Percentiles rank a stretch among this genome's conserved stretches.
Conservation (phyloP, 2,888 invertebrate genomes). For the Rhagophthalmus giganteus region DNA sequence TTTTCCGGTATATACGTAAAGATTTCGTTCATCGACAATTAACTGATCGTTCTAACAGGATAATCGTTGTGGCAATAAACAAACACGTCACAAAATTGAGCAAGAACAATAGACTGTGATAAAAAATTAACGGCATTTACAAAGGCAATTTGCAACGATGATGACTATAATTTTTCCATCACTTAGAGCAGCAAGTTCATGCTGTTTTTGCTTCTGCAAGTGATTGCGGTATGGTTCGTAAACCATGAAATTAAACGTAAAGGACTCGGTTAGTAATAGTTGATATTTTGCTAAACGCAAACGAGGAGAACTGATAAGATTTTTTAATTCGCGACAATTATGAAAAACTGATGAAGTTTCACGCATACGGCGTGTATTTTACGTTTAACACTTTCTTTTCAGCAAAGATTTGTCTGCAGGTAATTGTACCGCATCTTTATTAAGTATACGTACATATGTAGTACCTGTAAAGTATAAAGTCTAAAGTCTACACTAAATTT, state of each 20-base stretch:
- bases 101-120: conserved; percentile 32
- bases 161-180: conserved; percentile 42
- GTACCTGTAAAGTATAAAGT: too few relatives aligned
- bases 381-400: too few relatives aligned
- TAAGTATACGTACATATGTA: too few relatives aligned
- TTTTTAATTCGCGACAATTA: too few relatives aligned
- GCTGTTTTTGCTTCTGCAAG: conserved; percentile 37
- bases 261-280: conserved; percentile 25
- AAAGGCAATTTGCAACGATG: conserved; percentile 40
- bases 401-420: too few relatives aligned
- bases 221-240: conserved; percentile 40
- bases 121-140: conserved; percentile 42
- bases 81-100: conserved; percentile 18
- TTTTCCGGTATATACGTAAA: conserved; percentile 6
- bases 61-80: conserved; percentile 15
- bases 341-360: too few relatives aligned
- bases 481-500: too few relatives aligned
- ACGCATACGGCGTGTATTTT: too few relatives aligned
- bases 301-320: too few relatives aligned
- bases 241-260: conserved; percentile 43
- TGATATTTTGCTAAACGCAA: conserved; percentile 4
- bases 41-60: conserved; percentile 13
- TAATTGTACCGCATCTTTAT: too few relatives aligned
- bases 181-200: conserved; percentile 37
- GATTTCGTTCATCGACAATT: conserved; percentile 12